Conservation (phyloP, 1,140 invertebrate species). For the Campoletis sonorensis region DNA sequence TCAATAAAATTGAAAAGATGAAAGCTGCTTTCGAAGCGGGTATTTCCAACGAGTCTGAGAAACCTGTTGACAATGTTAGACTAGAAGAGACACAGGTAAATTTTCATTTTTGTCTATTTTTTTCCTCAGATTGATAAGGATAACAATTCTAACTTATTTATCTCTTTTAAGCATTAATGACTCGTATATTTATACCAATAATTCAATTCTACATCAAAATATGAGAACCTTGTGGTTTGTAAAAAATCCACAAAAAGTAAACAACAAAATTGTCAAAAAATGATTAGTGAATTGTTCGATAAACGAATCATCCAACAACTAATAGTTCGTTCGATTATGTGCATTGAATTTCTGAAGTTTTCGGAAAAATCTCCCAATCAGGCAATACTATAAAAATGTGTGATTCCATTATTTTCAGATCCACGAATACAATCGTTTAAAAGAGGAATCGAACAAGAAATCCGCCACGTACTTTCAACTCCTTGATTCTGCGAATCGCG, state of each 20-base stretch:
- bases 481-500: conserved; percentile 96
- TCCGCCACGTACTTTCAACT: conserved; percentile 94
- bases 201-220: too few relatives aligned
- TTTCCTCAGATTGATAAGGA: neutral
- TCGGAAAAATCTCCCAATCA: too few relatives aligned
- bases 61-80: conserved; percentile 92
- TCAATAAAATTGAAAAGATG: conserved; percentile 88
- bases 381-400: too few relatives aligned
- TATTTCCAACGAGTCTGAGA: conserved; percentile 89
- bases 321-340: too few relatives aligned
- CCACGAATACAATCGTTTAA: conserved; percentile 95
- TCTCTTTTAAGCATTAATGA: neutral
- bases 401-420: conserved; percentile 79
- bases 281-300: too few relatives aligned
- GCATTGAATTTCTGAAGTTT: too few relatives aligned
- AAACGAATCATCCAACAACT: too few relatives aligned
- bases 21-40: conserved; percentile 91
- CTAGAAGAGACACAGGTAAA: conserved; percentile 93
- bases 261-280: too few relatives aligned
- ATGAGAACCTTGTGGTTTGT: too few relatives aligned
- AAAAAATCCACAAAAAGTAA: too few relatives aligned
- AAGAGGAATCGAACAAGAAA: conserved; percentile 95
- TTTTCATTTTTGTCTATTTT: neutral
- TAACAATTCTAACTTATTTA: neutral
- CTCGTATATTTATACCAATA: too few relatives aligned